A percentile compares a stretch with the other conserved stretches of the same genome.
These are phyloP conservation scores for Papilio elwesi DNA, from an alignment of 2,888 invertebrate genomes.

Conservation along the genomic window DNA sequence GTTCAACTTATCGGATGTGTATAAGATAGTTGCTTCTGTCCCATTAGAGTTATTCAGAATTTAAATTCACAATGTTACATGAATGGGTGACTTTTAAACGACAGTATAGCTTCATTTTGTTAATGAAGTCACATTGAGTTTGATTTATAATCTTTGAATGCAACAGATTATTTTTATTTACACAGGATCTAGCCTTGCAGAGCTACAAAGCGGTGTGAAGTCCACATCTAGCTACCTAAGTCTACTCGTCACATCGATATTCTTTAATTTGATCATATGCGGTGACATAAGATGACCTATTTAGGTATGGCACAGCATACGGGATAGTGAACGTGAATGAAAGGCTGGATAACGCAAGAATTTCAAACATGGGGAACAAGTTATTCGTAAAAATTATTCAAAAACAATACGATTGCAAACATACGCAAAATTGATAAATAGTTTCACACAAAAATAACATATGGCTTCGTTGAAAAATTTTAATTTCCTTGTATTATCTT, in stretches of 20 bases:
- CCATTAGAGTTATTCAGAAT: too few species aligned
- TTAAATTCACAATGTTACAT: too few species aligned
- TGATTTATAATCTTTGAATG: neutral
- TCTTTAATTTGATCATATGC: constrained; percentile 61
- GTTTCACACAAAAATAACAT: neutral
- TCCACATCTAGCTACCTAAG: constrained; percentile 70
- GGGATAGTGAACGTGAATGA: constrained; percentile 20
- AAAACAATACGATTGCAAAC: constrained; percentile 38
- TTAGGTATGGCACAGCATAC: constrained; percentile 41
- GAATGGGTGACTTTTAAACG: too few species aligned
- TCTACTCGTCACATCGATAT: constrained; percentile 61
- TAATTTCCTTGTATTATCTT: too few species aligned
- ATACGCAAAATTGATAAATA: constrained; percentile 24
- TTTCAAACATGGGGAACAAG: constrained; percentile 53
- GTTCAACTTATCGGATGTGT: too few species aligned
- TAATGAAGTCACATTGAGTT: too few species aligned
- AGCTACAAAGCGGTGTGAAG: constrained; percentile 77
- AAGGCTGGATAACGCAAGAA: constrained; percentile 48
- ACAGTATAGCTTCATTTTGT: too few species aligned
- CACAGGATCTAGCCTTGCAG: constrained; percentile 76
- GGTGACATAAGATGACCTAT: constrained; percentile 72
- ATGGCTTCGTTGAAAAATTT: neutral
- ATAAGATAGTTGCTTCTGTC: too few species aligned
- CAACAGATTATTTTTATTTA: constrained; percentile 23
- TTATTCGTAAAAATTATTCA: constrained; percentile 50